Percentiles rank a stretch among this genome's conserved stretches.
Evolutionary conservation across 2,888 invertebrate genomes (phyloP).

Genomic region (Aphidoletes aphidimyza): DNA sequence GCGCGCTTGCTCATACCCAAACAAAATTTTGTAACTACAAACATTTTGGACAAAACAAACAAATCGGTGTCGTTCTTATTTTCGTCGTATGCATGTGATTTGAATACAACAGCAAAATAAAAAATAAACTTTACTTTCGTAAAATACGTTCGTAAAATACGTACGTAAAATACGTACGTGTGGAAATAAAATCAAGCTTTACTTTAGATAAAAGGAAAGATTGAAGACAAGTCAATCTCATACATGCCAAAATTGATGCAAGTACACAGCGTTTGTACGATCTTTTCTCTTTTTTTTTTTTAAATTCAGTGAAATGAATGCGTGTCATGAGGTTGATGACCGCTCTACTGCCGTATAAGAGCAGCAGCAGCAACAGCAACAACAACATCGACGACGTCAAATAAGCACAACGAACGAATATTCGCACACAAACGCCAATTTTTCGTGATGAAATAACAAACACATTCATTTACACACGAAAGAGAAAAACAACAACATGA

Average conservation of each 20-base stretch:
- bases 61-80: not conserved
- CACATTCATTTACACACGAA: not conserved
- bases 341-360: constrained; percentile 42
- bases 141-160: no score
- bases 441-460: constrained; percentile 33
- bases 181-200: no score
- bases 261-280: not conserved
- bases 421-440: constrained; percentile 32
- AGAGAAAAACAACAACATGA: not conserved
- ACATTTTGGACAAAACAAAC: not conserved
- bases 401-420: not conserved
- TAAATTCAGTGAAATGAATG: constrained; percentile 25
- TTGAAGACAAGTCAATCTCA: not conserved
- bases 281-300: constrained; percentile 4
- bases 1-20: constrained; percentile 47
- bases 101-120: not conserved
- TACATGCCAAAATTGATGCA: not conserved
- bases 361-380: not conserved
- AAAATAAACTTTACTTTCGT: no score
- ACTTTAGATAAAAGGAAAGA: no score
- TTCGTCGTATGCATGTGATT: no score
- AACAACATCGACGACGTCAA: constrained; percentile 19
- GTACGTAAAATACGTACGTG: no score
- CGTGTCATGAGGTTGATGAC: constrained; percentile 47
- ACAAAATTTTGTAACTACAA: not conserved